Conservation (phyloP, 2,797 vertebrate species). For the Diglossa cyanea region DNA sequence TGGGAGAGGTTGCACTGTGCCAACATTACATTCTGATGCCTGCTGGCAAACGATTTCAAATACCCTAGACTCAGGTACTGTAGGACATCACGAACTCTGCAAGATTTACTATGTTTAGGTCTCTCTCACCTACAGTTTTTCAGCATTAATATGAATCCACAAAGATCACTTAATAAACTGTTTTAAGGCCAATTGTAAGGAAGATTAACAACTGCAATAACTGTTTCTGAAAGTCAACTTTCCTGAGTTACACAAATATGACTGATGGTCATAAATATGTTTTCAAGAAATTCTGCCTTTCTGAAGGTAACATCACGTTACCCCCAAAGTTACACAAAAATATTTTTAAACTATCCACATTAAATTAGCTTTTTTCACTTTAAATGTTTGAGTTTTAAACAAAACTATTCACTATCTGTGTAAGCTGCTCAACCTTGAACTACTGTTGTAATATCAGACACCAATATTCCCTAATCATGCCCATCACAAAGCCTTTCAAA, state of each 20-base stretch:
- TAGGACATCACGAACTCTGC: background rate
- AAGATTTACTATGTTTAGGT: background rate
- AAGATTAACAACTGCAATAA: background rate
- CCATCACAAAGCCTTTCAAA: background rate
- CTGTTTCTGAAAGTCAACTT: background rate
- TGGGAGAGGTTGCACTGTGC: background rate
- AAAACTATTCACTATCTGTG: background rate
- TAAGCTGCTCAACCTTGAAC: background rate
- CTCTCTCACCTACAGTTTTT: background rate
- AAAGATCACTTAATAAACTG: background rate
- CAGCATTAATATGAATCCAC: background rate
- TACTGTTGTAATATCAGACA: background rate
- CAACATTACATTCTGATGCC: background rate
- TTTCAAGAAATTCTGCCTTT: background rate
- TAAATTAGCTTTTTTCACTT: background rate
- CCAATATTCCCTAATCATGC: background rate
- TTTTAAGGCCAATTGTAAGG: background rate
- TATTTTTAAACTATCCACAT: background rate
- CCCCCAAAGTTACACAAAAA: background rate
- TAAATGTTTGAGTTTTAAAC: background rate
- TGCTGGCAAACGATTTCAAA: background rate
- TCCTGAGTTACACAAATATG: background rate
- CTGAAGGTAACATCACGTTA: background rate
- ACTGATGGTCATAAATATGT: background rate
- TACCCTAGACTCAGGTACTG: background rate